Evolutionary conservation across 2,888 invertebrate species (phyloP), one percentile per base, ranked within the genome.

Genomic region (Apeira syringaria): DNA sequence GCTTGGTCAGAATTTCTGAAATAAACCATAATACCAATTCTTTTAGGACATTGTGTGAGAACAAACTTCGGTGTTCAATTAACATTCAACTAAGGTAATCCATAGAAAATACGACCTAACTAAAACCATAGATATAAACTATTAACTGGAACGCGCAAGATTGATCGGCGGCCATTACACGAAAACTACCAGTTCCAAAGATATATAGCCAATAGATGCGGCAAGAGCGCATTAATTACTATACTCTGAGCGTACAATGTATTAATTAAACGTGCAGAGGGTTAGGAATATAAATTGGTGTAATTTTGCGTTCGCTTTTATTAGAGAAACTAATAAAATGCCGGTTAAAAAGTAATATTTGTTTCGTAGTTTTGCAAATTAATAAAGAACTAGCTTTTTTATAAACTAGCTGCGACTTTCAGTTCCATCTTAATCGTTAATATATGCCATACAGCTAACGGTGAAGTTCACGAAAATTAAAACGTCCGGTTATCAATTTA

Each of bases 141-240:
- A 45, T 47, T 51, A 49, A 40, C 32, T 40, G 42, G 35, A 52
- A 29, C 32, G 27, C 35, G 32, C 28, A 36, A 52, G 55, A 55
- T 46, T 27, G 52, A 55, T 52, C 12, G 55, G 28, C 5, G n/a
- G 27, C 53, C 42, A 56, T 53, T 53, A 51, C 34, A 32, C 44
- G 17, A 50, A 51, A 56, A 56, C 53, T 56, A 51, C 49, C 49
- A 49, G 47, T 51, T 29, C 40, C 53, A 47, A 47, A 56, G 56
- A 56, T 53, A 53, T 56, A 56, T 41, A 42, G 51, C 53, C 53
- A 51, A 56, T 56, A 53, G 56, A 56, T 53, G 50, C 17, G 43
- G 40, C 42, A 13, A 12, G 28, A 31, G 25, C 31, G 41, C 22
- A 37, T 42, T 40, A 40, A 53, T 56, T 56, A 50, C 45, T 53